Evolutionary conservation across 2,888 invertebrate genomes (phyloP), one percentile per base, ranked within the genome.

Genomic region (Diarsia dahlii): DNA sequence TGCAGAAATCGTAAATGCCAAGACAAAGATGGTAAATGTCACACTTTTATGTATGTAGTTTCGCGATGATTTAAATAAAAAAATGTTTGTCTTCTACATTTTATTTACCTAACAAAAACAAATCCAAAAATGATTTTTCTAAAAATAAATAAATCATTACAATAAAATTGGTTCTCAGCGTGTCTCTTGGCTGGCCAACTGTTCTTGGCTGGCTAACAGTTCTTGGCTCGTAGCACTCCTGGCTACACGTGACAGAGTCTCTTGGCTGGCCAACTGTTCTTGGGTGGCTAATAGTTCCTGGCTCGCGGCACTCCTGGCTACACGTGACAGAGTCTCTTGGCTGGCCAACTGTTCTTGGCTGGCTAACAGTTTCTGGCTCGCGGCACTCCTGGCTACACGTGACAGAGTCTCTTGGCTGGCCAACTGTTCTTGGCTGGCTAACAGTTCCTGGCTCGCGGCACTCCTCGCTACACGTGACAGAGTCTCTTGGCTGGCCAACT

Each of bases 221-320:
- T 74, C 62, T 15, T 74, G 50, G 18, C 62, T 62, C 0, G 52
- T 48, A 18, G 20, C 66, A 66, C 72, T 48, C 48, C 72, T 66
- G 9, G 23, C 54, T 8, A n/a, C 28, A 20, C 71, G 45, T 0
- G 39, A 58, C 56, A 58, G 18, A 13, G 34, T 39, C 48, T 73
- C 58, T 58, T 66, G 66, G 23, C 66, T 72, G n/a, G 60, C 60
- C 15, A 73, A 18, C 50, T 64, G 71, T 28, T 74, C 62, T 10
- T 68, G 60, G 18, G 66, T 62, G 39, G 66, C 58, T 1, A 65
- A 3, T 5, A 18, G 34, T 12, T 58, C 58, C 58, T 58, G 23
- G 34, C 34, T 48, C 0, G 62, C 71, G 15, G n/a, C 71, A 62
- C 71, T 71, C 50, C 71, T 71, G 1, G 69, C 46, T 12, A 46